Evolutionary conservation across 2,888 invertebrate genomes (phyloP), one percentile per base, ranked within the genome.

Genomic region (Drosophila subquinaria): DNA sequence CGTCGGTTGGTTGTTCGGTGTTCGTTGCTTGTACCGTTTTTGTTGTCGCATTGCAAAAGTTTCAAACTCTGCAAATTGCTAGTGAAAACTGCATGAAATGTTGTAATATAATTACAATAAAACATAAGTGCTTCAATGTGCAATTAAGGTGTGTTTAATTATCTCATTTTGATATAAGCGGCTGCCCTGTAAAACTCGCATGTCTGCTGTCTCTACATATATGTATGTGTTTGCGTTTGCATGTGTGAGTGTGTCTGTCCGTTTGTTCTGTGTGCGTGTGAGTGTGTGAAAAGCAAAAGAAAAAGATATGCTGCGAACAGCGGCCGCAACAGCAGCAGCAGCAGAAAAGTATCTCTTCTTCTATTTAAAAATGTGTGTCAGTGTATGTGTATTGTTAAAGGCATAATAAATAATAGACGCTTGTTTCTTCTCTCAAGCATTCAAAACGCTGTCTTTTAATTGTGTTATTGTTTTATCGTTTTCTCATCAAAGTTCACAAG

Each of bases 321-420:
- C 73, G 73, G 73, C 57, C 27, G 60, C 63, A 45, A 47, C 50
- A 71, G 79, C 66, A 59, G 62, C 73, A 67, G 73, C 70, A 67
- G 73, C 65, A 82, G 83, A 82, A 85, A 88, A 85, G 77, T 84
- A 84, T 88, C 82, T 88, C 76, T 79, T 79, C 82, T 82, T 87
- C 88, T 84, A 84, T 84, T 84, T 84, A 82, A 88, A 82, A 88
- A 86, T 88, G 86, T 84, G 88, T 84, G 84, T 86, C 88, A 88
- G 88, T 84, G 84, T 84, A 76, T 88, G 88, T 85, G 77, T 70
- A 76, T 79, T 79, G 80, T 79, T 69, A 68, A 76, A 69, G 78
- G 63, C 73, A 86, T 80, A 82, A 86, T 88, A 84, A 84, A 85
- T 84, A 85, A 82, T 82, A 84, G 85, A 67, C 75, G 79, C 55